These are phyloP conservation scores for Azorinus chamasolen DNA, from an alignment of 2,888 invertebrate genomes.

Conservation along the genomic window DNA sequence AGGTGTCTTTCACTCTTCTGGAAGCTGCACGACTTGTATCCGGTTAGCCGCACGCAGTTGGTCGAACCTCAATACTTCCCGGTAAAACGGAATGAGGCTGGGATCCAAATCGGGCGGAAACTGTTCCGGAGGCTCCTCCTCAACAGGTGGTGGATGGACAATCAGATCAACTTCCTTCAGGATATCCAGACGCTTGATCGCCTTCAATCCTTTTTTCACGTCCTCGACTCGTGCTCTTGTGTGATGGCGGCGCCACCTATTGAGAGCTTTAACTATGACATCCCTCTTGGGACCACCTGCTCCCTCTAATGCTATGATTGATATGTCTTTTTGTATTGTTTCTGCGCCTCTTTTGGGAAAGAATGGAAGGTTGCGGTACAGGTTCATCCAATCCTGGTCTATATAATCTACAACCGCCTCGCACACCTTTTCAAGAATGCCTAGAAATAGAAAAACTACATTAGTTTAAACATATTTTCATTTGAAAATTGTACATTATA, in stretches of 20 bases:
- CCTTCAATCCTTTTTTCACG: constrained; percentile 70
- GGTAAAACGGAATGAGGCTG: constrained; percentile 77
- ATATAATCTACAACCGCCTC: constrained; percentile 70
- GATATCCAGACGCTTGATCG: constrained; percentile 72
- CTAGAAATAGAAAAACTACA: constrained; percentile 58
- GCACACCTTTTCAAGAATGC: constrained; percentile 78
- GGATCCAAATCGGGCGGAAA: constrained; percentile 73
- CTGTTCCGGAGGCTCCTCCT: constrained; percentile 70
- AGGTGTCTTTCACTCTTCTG: constrained; percentile 7
- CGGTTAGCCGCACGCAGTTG: constrained; percentile 73
- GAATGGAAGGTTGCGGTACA: constrained; percentile 82
- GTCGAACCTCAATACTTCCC: constrained; percentile 80
- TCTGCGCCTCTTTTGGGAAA: constrained; percentile 78
- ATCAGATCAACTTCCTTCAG: constrained; percentile 67
- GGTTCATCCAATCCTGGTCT: constrained; percentile 79
- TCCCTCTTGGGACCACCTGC: constrained; percentile 68
- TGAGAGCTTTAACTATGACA: constrained; percentile 68
- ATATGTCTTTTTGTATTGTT: constrained; percentile 80
- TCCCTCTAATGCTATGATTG: constrained; percentile 68
- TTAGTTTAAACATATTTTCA: neutral
- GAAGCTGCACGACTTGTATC: constrained; percentile 50
- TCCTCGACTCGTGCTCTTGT: constrained; percentile 81
- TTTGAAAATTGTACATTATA: neutral
- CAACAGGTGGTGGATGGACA: constrained; percentile 71
- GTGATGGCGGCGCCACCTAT: constrained; percentile 80